phyloP scores from a whole-genome alignment of 2,113 vertebrate genomes.

The Sapajus apella region DNA sequence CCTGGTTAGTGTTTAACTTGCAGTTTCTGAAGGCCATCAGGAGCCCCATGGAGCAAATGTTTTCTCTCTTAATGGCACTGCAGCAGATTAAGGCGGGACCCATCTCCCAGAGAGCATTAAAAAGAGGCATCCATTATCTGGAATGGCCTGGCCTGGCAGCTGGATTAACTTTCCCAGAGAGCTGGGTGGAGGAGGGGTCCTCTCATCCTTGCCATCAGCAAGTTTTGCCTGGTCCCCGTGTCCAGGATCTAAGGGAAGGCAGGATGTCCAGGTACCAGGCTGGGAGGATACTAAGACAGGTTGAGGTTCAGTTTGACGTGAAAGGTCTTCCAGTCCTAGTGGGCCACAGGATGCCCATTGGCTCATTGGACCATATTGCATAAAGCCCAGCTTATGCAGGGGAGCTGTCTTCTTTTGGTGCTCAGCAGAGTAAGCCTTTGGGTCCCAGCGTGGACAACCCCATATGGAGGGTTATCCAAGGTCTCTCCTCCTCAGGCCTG shows the following conservation, averaged over 20 bases:
- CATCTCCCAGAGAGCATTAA: constrained; percentile 51
- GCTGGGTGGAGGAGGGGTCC: accelerated
- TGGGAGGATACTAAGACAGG: neutral
- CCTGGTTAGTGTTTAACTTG: constrained; percentile 6
- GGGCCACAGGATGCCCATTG: neutral
- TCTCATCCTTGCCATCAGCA: neutral
- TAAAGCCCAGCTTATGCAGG: neutral
- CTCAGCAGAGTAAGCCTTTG: neutral
- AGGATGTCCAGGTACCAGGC: neutral
- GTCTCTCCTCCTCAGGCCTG: neutral
- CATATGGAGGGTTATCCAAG: too few relatives aligned
- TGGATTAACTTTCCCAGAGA: neutral
- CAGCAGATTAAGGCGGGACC: constrained; percentile 65
- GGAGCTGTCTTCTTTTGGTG: neutral
- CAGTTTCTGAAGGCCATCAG: constrained; percentile 39
- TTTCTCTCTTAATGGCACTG: constrained; percentile 73
- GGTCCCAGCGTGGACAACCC: neutral
- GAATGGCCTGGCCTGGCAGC: neutral
- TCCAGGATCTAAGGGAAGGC: neutral
- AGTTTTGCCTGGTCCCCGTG: neutral
- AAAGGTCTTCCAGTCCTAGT: neutral
- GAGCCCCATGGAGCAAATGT: constrained; percentile 68
- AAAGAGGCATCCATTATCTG: constrained; percentile 44
- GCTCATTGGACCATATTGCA: neutral
- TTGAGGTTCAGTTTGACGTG: neutral